A percentile compares a stretch with the other conserved stretches of the same genome.
These are phyloP conservation scores for Zosterops borbonicus DNA, from an alignment of 2,113 vertebrate species.

Conservation along the genomic window DNA sequence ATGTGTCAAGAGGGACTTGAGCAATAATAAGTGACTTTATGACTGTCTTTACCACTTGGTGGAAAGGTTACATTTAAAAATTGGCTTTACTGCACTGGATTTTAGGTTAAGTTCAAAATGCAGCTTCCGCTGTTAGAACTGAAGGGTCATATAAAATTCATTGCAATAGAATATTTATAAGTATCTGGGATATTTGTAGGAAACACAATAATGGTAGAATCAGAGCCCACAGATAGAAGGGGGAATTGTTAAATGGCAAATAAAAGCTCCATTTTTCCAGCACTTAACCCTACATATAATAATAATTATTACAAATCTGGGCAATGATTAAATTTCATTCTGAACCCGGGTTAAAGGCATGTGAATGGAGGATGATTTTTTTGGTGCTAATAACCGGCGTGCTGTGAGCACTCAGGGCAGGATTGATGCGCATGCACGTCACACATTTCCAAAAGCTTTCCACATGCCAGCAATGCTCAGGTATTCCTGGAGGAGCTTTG, in stretches of 20 bases:
- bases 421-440: not conserved
- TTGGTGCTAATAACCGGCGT: not conserved
- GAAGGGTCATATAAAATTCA: constrained; percentile 71
- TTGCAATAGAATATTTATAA: constrained; percentile 71
- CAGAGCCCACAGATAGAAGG: constrained; percentile 44
- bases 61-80: constrained; percentile 59
- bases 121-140: constrained; percentile 60
- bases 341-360: not conserved
- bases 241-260: constrained; percentile 50
- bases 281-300: constrained; percentile 42
- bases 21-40: constrained; percentile 41
- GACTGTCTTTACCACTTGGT: constrained; percentile 47
- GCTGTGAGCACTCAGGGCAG: not conserved
- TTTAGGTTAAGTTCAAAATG: constrained; percentile 66
- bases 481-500: not conserved
- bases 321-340: not conserved
- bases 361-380: not conserved
- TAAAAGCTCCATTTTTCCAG: constrained; percentile 28
- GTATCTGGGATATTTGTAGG: constrained; percentile 67
- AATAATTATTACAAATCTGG: constrained; percentile 28
- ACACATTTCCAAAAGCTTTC: not conserved
- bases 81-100: constrained; percentile 46
- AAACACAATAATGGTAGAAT: constrained; percentile 64
- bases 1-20: constrained; percentile 53
- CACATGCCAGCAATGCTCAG: not conserved